phyloP scores from a whole-genome alignment of 2,113 vertebrate genomes.

The Anhinga rufa region DNA sequence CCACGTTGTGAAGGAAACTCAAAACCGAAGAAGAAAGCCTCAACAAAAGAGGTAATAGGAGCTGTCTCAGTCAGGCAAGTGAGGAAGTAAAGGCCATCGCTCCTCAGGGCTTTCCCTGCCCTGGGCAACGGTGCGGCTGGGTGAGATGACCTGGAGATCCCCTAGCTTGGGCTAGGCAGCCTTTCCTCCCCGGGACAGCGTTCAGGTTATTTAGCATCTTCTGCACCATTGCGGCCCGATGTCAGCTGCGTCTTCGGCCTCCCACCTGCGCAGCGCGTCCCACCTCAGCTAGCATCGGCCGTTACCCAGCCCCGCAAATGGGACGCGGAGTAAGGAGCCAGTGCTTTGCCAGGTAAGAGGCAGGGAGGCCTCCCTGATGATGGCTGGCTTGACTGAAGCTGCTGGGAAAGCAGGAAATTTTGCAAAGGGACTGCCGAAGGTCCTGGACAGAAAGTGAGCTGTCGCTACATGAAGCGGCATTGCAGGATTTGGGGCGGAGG shows the following conservation, averaged over 20 bases:
- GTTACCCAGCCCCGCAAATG: rapidly evolving
- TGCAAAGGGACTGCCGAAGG: background rate
- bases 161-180: background rate
- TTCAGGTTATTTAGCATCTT: background rate
- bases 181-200: background rate
- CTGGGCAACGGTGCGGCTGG: background rate
- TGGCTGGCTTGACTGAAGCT: background rate
- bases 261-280: rapidly evolving
- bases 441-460: background rate
- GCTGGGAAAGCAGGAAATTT: background rate
- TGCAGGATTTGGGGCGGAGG: background rate
- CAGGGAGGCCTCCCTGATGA: rapidly evolving
- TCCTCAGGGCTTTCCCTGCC: background rate
- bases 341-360: background rate
- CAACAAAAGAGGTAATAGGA: background rate
- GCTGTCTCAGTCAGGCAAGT: rapidly evolving
- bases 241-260: background rate
- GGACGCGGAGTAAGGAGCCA: background rate
- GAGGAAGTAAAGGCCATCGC: background rate
- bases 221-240: rapidly evolving
- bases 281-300: rapidly evolving
- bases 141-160: background rate
- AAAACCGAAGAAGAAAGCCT: background rate
- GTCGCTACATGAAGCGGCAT: background rate
- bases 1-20: background rate